phyloP scores from a whole-genome alignment of 2,888 invertebrate species.

The Heliconius aoede region DNA sequence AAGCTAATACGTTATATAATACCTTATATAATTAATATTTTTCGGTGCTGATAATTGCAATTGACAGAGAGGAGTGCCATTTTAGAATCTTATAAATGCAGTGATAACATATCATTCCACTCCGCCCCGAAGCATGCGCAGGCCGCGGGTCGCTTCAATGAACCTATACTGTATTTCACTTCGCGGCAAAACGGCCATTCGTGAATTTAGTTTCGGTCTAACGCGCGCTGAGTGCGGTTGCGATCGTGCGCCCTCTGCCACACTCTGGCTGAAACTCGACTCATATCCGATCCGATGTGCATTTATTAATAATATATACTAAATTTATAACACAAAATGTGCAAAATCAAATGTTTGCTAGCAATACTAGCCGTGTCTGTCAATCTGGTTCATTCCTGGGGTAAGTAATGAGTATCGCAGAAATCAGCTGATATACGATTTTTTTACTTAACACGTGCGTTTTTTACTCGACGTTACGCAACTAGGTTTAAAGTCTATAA shows the following conservation, averaged over 20 bases:
- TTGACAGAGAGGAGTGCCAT: slow-evolving; percentile 47
- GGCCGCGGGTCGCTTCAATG: slow-evolving; percentile 68
- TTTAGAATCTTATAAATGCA: slow-evolving; percentile 45
- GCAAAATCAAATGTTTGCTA: slow-evolving; percentile 66
- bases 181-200: slow-evolving; percentile 56
- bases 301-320: slow-evolving; percentile 60
- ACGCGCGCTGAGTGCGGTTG: slow-evolving; percentile 66
- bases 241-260: slow-evolving; percentile 61
- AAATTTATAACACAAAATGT: slow-evolving; percentile 79
- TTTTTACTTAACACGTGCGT: slow-evolving; percentile 67
- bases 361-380: slow-evolving; percentile 62
- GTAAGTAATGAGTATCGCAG: slow-evolving; percentile 63
- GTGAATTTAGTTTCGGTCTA: slow-evolving; percentile 69
- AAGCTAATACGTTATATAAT: slow-evolving; percentile 25
- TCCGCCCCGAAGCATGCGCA: slow-evolving; percentile 60
- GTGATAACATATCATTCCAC: slow-evolving; percentile 59
- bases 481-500: slow-evolving; percentile 51
- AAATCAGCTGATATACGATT: slow-evolving; percentile 73
- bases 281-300: slow-evolving; percentile 66
- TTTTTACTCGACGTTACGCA: slow-evolving; percentile 68
- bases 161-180: slow-evolving; percentile 65
- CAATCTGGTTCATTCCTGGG: slow-evolving; percentile 70
- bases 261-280: slow-evolving; percentile 72
- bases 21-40: slow-evolving; percentile 44
- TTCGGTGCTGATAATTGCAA: slow-evolving; percentile 49